A percentile compares a stretch with the other conserved stretches of the same genome.
These are phyloP conservation scores for Wasmannia auropunctata DNA, from an alignment of 1,140 invertebrate genomes.

Conservation along the genomic window DNA sequence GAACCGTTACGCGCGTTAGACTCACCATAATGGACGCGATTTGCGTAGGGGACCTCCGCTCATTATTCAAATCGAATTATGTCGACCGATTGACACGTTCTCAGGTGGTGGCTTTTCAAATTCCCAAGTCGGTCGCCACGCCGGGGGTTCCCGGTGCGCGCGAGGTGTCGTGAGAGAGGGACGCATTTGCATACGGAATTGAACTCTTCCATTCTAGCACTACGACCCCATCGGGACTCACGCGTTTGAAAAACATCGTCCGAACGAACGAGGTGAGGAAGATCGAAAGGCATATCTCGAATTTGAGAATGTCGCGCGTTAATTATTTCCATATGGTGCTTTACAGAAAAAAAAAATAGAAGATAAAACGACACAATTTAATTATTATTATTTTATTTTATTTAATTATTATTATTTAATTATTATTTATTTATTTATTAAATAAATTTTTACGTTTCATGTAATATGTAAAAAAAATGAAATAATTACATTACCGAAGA, in stretches of 20 bases:
- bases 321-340: conserved; percentile 15
- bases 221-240: conserved; percentile 46
- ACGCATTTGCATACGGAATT: conserved; percentile 80
- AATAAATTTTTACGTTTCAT: not conserved
- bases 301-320: conserved; percentile 16
- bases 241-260: conserved; percentile 54
- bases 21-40: conserved; percentile 74
- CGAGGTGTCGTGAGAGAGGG: conserved; percentile 74
- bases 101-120: conserved; percentile 80
- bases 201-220: conserved; percentile 75
- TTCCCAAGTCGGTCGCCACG: conserved; percentile 76
- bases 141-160: conserved; percentile 75
- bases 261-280: conserved; percentile 42
- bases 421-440: not conserved
- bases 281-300: conserved; percentile 2
- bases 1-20: conserved; percentile 63
- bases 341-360: not conserved
- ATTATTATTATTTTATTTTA: no score
- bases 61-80: conserved; percentile 83
- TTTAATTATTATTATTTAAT: no score
- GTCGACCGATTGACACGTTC: conserved; percentile 81
- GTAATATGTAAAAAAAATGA: not conserved
- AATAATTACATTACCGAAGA: not conserved
- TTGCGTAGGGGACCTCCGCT: conserved; percentile 82
- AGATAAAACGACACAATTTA: not conserved